Base-by-base conservation (phyloP, 2,888 invertebrate genomes). In the Euphydryas editha region DNA sequence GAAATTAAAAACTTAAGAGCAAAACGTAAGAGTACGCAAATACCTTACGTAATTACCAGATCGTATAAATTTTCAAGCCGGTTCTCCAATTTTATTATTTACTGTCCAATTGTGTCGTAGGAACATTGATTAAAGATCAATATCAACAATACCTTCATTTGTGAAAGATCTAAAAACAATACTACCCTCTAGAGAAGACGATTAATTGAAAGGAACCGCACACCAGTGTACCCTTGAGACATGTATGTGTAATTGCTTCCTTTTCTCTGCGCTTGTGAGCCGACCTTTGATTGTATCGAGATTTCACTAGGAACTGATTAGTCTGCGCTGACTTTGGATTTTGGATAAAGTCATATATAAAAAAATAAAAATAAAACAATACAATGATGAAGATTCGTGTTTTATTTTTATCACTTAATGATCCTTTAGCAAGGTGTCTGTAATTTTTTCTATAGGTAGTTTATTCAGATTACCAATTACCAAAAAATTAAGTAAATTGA, bases 201-300 rank as follows among this genome's bases (percentile, higher is more conserved):
- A 59, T 18, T 17, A 47, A 62, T 55, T 62, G 62, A 66, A 62
- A 42, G 36, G 37, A 62, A 20, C 58, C 37, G 36, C 42, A 20
- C 44, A 21, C 18, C 30, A 11, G 30, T 49, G 18, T 61, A n/a
- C 57, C 62, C 58, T 66, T 66, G 62, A 24, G 44, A 46, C 46
- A 54, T 47, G 46, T 13, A 42, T 37, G 49, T 59, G 49, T 65
- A 65, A 70, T 67, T 70, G 65, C 46, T 70, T 70, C 59, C 59
- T 65, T 44, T 67, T 70, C 67, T 54, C 59, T 62, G 46, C 64
- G 58, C 61, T 58, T 60, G 60, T 55, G 62, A 30, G 44, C 56
- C 24, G 36, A 62, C 46, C 67, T 56, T 59, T 67, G 59, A 67
- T 67, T 67, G 59, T 47, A 47, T 59, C 55, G 37, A 54, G 39